Evolutionary conservation across 1,140 invertebrate genomes (phyloP), one percentile per base, ranked within the genome.

Genomic region (Odontomachus brunneus): DNA sequence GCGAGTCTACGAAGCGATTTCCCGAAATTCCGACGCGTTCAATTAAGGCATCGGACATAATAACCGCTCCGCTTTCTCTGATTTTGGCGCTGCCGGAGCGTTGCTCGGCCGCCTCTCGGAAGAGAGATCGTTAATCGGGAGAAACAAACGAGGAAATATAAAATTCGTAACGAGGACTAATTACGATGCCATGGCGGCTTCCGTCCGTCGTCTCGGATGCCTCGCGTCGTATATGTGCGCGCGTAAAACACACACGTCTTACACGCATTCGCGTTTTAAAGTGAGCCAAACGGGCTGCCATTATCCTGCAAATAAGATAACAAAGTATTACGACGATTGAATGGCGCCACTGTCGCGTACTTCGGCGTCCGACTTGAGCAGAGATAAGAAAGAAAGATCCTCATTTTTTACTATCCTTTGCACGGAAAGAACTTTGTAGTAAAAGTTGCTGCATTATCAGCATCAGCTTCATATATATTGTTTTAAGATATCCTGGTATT

Each of bases 61-160:
- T 71, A 80, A 48, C 3, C 75, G 65, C 75, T 80, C 44, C 59
- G 82, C 76, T 84, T 82, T 84, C 83, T 82, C 83, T 71, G 76
- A 84, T 82, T 84, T 82, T 81, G 83, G 83, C 57, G 75, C 65
- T 80, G 65, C 38, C 75, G 33, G 65, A 80, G 75, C 75, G 51
- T 14, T 57, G 65, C 65, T 48, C 48, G 51, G 66, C 74, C 49
- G 59, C 51, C 83, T 63, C 75, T 57, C 75, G 75, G 59, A 80
- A 71, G 75, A 80, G 66, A 81, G 66, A 69, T 71, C 82, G 57
- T 81, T 55, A 71, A 84, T 84, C 59, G 66, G 14, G 57, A 62
- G 71, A 82, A 84, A 74, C 80, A 82, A 84, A 82, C 83, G 69
- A 73, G 67, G 62, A 66, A 59, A 84, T 84, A 84, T 84, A 74